These are phyloP conservation scores for Leptopilina myrica DNA, from an alignment of 2,888 invertebrate species.

Conservation along the genomic window DNA sequence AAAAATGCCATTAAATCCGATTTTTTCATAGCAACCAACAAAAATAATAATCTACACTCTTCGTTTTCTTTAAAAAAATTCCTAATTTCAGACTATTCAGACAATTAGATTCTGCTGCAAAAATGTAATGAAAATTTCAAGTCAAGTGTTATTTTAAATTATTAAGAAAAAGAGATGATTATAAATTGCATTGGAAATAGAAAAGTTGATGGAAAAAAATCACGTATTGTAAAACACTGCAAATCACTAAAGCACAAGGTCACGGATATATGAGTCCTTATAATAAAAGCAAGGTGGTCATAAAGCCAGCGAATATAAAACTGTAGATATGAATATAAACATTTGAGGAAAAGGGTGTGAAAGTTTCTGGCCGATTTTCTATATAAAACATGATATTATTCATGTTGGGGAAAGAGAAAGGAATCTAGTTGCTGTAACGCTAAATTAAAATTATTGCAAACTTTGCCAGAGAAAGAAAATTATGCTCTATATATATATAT, in stretches of 20 bases:
- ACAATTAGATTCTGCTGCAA: no score
- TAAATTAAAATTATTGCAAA: slow-evolving; percentile 19
- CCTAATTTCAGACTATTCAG: no score
- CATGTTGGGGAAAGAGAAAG: slow-evolving; percentile 35
- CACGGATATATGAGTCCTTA: background rate
- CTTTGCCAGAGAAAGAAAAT: background rate
- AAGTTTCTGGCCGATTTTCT: slow-evolving; percentile 3
- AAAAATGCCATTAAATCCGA: no score
- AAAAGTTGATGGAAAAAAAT: background rate
- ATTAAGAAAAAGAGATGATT: no score
- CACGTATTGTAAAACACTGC: background rate
- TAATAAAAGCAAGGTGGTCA: background rate
- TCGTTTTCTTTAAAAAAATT: no score
- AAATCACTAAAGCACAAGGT: slow-evolving; percentile 28
- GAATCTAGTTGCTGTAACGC: slow-evolving; percentile 17
- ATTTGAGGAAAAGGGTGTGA: slow-evolving; percentile 22
- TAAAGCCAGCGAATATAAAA: slow-evolving; percentile 16
- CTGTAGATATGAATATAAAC: background rate
- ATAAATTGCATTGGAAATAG: no score
- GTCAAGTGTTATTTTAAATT: no score
- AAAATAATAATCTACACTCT: no score
- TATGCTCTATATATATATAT: background rate
- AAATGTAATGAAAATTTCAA: no score
- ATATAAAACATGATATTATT: slow-evolving; percentile 8
- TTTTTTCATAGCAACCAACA: no score